These are phyloP conservation scores for Trachelipus rathkii DNA, from an alignment of 1,140 invertebrate genomes.

Conservation along the genomic window DNA sequence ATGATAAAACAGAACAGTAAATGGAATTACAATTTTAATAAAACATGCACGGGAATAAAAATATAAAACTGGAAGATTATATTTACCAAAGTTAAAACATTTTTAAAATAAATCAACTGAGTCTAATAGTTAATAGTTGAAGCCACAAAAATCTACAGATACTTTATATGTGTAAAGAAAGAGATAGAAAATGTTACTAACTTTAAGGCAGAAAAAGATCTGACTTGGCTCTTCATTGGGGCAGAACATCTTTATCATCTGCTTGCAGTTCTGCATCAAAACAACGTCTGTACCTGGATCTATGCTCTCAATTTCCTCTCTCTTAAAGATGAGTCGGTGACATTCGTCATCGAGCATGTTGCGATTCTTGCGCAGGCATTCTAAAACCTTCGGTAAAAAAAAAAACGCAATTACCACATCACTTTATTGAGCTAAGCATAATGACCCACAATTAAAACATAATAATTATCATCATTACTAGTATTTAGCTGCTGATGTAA, in stretches of 20 bases:
- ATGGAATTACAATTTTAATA: too few species aligned
- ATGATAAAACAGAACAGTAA: too few species aligned
- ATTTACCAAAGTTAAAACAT: too few species aligned
- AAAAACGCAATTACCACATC: slow-evolving; percentile 38
- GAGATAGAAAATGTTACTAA: slow-evolving; percentile 24
- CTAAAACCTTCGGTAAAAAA: slow-evolving; percentile 62
- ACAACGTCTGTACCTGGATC: slow-evolving; percentile 82
- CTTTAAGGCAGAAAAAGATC: slow-evolving; percentile 60
- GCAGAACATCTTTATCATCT: slow-evolving; percentile 78
- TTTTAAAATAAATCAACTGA: too few species aligned
- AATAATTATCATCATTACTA: too few species aligned
- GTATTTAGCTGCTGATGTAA: too few species aligned
- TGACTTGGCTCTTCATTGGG: slow-evolving; percentile 63
- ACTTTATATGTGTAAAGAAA: too few species aligned
- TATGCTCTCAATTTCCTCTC: slow-evolving; percentile 76
- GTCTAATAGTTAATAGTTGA: too few species aligned
- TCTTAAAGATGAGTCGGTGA: slow-evolving; percentile 73
- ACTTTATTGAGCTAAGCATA: background rate
- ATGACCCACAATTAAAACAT: too few species aligned
- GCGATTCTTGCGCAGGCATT: slow-evolving; percentile 74
- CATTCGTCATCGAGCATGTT: slow-evolving; percentile 65
- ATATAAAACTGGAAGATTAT: too few species aligned
- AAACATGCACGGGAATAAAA: too few species aligned
- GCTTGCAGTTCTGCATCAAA: slow-evolving; percentile 72
- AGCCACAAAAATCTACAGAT: too few species aligned